phyloP scores from a whole-genome alignment of 1,140 invertebrate genomes.

The Papilio glaucus region DNA sequence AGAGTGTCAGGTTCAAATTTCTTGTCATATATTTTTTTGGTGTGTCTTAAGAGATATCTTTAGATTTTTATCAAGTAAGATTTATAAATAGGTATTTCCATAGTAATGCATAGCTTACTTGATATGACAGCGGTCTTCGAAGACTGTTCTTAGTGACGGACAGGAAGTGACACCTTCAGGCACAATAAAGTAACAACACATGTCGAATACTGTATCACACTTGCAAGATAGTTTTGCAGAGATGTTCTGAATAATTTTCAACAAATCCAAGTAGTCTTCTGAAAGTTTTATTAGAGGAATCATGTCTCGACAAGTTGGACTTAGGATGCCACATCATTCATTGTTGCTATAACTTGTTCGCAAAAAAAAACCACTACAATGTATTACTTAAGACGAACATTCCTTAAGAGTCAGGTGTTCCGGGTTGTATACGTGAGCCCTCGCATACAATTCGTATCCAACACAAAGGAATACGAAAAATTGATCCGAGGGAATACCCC shows the following conservation, averaged over 20 bases:
- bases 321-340: neutral
- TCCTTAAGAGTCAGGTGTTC: constrained; percentile 32
- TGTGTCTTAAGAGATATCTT: too few relatives aligned
- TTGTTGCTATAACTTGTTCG: neutral
- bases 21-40: too few relatives aligned
- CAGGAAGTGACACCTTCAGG: too few relatives aligned
- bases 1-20: neutral
- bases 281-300: neutral
- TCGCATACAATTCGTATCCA: constrained; percentile 14
- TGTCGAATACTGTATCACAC: too few relatives aligned
- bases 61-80: too few relatives aligned
- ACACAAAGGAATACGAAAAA: constrained; percentile 45
- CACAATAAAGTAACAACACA: too few relatives aligned
- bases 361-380: neutral
- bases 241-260: too few relatives aligned
- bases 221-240: too few relatives aligned
- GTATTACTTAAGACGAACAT: constrained; percentile 28
- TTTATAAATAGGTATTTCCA: too few relatives aligned
- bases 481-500: constrained; percentile 45
- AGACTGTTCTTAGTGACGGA: too few relatives aligned
- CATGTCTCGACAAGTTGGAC: neutral
- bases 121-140: too few relatives aligned
- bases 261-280: neutral
- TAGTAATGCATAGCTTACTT: too few relatives aligned
- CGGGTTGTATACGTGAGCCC: constrained; percentile 24